Evolutionary conservation across 2,888 invertebrate genomes (phyloP), one percentile per base, ranked within the genome.

Genomic region (Watsonalla cultraria): DNA sequence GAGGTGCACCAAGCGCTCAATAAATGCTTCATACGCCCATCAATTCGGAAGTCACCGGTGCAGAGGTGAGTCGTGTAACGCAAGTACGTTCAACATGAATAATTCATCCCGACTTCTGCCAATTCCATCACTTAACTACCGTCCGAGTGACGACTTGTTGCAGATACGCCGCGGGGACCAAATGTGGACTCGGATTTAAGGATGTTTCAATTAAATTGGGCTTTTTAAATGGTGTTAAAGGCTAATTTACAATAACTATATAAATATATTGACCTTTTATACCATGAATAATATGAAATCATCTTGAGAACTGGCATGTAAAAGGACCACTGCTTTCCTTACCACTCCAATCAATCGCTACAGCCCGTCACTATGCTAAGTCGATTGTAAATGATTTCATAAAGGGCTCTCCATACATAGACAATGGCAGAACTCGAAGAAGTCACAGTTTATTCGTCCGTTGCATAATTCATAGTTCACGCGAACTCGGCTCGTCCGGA

Each of bases 121-220:
- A 61, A 68, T 72, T 63, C 66, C 57, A 66, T 65, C 59, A 62
- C 57, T 61, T 68, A 65, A 66, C 65, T 66, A 60, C 62, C 64
- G 61, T 66, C 62, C 59, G 64, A 62, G 68, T 66, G 61, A 68
- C 70, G 55, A 65, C 60, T 64, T 60, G 62, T 56, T 45, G 52
- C 47, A 15, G 39, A 53, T 50, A 55, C 53, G 11, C 42, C 11
- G 42, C 9, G 11, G 42, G 24, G 24, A 24, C 24, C 24, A 4
- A 24, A 24, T 24, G 24, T 24, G 24, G 24, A 24, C 4, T 24
- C 24, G 24, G 24, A 4, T 24, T 24, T 24, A 24, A 24, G 24
- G 24, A 24, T 24, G 24, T 24, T 24, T 24, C 24, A 24, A 24
- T 24, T 1, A 24, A 24, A 24, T 24, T 24, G 24, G 24, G 4